Evolutionary conservation across 2,888 invertebrate species (phyloP).

Genomic region (Eumerus sabulonum): DNA sequence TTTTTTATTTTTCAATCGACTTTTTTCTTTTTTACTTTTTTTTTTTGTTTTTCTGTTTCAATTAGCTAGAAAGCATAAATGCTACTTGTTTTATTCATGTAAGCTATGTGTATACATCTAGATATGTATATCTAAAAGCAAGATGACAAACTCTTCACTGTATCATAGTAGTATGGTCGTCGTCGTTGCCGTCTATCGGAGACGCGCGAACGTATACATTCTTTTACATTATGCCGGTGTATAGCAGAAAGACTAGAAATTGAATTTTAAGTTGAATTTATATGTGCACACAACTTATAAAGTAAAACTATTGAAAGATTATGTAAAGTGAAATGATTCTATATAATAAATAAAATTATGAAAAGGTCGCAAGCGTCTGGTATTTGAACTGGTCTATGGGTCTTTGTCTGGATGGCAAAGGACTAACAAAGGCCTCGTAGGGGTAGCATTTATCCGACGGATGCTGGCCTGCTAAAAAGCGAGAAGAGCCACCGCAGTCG

Average conservation of each 20-base stretch:
- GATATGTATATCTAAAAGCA: conserved; percentile 17
- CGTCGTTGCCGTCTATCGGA: no score
- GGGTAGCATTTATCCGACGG: no score
- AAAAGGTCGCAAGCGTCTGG: conserved; percentile 12
- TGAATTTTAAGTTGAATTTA: conserved; percentile 53
- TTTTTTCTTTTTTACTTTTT: conserved; percentile 29
- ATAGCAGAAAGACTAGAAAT: conserved; percentile 57
- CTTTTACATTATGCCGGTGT: conserved; percentile 37
- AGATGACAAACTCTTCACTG: conserved; percentile 34
- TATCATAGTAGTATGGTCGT: conserved; percentile 29
- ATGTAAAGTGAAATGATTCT: conserved; percentile 65
- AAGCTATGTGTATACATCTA: conserved; percentile 30
- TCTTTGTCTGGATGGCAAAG: no score
- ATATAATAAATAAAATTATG: conserved; percentile 55
- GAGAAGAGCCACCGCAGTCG: no score
- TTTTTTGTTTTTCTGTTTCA: conserved; percentile 16
- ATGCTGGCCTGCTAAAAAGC: no score
- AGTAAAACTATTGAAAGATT: conserved; percentile 59
- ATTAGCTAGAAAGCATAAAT: conserved; percentile 1
- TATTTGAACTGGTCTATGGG: no score
- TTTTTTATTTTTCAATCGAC: conserved; percentile 21
- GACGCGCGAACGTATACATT: no score
- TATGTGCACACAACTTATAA: conserved; percentile 67
- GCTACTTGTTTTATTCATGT: conserved; percentile 16
- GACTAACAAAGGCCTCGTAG: no score